Conservation (phyloP, 2,113 vertebrate genomes). For the Crotalus helleri region DNA sequence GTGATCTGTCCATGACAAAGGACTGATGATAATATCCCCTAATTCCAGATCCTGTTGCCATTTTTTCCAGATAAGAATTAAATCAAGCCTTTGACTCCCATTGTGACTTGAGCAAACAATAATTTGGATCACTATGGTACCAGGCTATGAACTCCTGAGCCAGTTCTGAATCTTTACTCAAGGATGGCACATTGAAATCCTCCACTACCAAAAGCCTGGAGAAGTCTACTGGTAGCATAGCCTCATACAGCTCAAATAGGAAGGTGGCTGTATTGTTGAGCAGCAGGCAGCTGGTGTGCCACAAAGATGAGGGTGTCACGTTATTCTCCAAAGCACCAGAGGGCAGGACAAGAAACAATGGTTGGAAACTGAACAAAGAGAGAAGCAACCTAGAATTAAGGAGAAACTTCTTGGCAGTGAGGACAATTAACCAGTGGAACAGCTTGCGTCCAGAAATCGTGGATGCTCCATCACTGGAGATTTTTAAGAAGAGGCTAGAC, state of each 20-base stretch:
- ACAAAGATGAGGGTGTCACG: too few relatives aligned
- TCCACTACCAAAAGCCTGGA: neutral
- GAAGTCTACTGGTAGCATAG: neutral
- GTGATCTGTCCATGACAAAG: neutral
- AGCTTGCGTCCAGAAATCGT: too few relatives aligned
- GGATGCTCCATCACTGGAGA: too few relatives aligned
- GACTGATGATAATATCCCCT: neutral
- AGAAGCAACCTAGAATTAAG: too few relatives aligned
- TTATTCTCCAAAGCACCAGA: too few relatives aligned
- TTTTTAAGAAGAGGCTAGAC: too few relatives aligned
- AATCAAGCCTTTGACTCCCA: neutral
- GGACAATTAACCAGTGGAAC: too few relatives aligned
- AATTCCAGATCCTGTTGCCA: neutral
- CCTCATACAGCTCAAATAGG: neutral
- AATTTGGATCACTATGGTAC: neutral
- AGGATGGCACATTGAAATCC: neutral
- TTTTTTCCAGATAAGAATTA: neutral
- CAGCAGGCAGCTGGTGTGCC: neutral
- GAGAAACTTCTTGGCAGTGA: too few relatives aligned
- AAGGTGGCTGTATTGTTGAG: neutral
- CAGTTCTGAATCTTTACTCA: neutral
- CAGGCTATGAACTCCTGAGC: neutral
- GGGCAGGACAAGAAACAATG: too few relatives aligned
- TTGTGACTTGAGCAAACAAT: neutral
- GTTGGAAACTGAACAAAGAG: too few relatives aligned